Evolutionary conservation across 1,140 invertebrate genomes (phyloP), one percentile per base, ranked within the genome.

Genomic region (Bombus consobrinus): DNA sequence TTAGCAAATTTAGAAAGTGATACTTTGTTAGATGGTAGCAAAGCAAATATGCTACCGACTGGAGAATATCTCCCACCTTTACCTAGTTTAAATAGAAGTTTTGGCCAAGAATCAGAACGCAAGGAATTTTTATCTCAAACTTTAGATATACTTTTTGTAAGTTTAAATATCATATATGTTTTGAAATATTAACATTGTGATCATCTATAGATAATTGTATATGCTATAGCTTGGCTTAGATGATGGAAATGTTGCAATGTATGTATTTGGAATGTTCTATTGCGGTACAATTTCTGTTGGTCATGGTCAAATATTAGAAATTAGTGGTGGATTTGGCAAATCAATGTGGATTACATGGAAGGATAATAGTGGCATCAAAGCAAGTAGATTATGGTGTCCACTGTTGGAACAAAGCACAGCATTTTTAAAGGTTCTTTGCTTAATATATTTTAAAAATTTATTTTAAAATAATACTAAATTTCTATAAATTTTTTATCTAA

Each of bases 261-360:
- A 97, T 93, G 96, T 98, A 1, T 98, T 98, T 95, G 98, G 98
- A 39, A 96, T 98, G 89, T 98, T 98, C 93, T 97, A 97, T 28
- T 97, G 97, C 93, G 97, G 97, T 9, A 96, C 96, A 68, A 96
- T 98, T 66, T 95, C 97, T 92, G 89, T 98, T 22, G 92, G 93
- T 22, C 85, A 89, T 92, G 89, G 92, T 92, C 68, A 94, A 92
- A 87, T 94, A 69, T 86, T 93, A 25, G 93, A 95, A 82, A 93
- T 95, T 22, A 89, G 84, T 79, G 93, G 94, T 47, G 94, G 93
- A 86, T 87, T 87, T 18, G 91, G 89, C 47, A 93, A 93, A 85
- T 90, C 94, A 47, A 91, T 95, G 37, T 95, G 94, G 94, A 91
- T 92, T 3, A 94, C 87, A 47, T 94, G 93, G 83, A 93, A 89